Conservation (phyloP, 2,113 vertebrate species). For the Trichomycterus rosablanca region DNA sequence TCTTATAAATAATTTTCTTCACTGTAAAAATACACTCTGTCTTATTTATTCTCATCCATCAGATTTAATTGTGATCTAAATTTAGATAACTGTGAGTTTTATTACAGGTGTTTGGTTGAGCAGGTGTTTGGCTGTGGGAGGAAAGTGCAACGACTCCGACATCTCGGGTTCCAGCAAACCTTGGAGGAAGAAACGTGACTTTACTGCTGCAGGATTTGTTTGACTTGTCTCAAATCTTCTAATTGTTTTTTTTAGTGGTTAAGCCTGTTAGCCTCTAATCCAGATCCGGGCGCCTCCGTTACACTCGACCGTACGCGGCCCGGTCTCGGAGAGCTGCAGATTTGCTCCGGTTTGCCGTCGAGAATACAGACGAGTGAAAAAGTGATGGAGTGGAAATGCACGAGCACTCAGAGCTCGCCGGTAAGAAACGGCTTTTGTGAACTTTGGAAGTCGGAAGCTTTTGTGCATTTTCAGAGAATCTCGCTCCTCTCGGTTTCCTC, state of each 20-base stretch:
- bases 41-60: too few relatives aligned
- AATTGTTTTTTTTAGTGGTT: conserved; percentile 34
- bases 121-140: conserved; percentile 1
- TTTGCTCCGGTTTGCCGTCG: conserved; percentile 18
- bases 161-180: conserved; percentile 26
- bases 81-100: too few relatives aligned
- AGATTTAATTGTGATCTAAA: too few relatives aligned
- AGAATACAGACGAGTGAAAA: conserved; percentile 3
- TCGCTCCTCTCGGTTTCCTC: background rate
- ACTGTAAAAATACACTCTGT: too few relatives aligned
- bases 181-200: conserved; percentile 15
- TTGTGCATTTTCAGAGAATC: conserved; percentile 8
- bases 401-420: conserved; percentile 9
- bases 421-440: conserved; percentile 1
- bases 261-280: conserved; percentile 42
- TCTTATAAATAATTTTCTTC: too few relatives aligned
- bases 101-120: too few relatives aligned
- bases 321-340: conserved; percentile 10
- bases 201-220: conserved; percentile 24
- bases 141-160: conserved; percentile 10
- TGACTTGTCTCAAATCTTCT: conserved; percentile 42
- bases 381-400: conserved; percentile 3
- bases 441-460: conserved; percentile 17
- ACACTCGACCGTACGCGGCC: conserved; percentile 11
- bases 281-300: conserved; percentile 28